These are phyloP conservation scores for Micrasema longulum DNA, from an alignment of 1,140 invertebrate species.

Conservation along the genomic window DNA sequence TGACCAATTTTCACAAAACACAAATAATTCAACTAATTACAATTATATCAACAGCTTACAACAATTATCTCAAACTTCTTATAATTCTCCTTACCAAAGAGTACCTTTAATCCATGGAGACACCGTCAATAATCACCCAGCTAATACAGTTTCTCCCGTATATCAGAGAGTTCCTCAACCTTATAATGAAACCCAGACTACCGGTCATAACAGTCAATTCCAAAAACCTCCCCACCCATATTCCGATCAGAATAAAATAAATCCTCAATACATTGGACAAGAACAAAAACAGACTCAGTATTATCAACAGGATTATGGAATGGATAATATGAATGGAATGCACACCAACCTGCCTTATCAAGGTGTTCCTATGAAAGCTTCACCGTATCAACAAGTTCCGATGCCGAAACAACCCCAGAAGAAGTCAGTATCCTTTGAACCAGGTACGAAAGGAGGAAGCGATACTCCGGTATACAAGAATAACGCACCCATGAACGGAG, in stretches of 20 bases:
- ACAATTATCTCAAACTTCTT: constrained; percentile 56
- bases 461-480: constrained; percentile 67
- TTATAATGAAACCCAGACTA: constrained; percentile 34
- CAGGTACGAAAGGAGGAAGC: constrained; percentile 72
- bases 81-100: constrained; percentile 57
- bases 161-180: constrained; percentile 51
- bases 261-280: constrained; percentile 53
- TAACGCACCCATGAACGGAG: constrained; percentile 36
- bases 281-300: constrained; percentile 46
- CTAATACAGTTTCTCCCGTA: constrained; percentile 33
- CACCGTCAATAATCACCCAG: constrained; percentile 20
- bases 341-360: constrained; percentile 53
- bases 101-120: constrained; percentile 55
- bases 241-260: constrained; percentile 45
- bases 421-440: constrained; percentile 76
- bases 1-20: constrained; percentile 39
- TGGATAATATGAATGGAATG: constrained; percentile 37
- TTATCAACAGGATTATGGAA: constrained; percentile 45
- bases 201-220: constrained; percentile 28
- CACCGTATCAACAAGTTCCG: constrained; percentile 69
- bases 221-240: constrained; percentile 46
- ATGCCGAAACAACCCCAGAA: constrained; percentile 69
- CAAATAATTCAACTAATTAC: constrained; percentile 36
- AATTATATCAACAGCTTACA: constrained; percentile 37
- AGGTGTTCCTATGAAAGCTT: constrained; percentile 45